These are phyloP conservation scores for Anarsia innoxiella DNA, from an alignment of 2,888 invertebrate genomes.

Conservation along the genomic window DNA sequence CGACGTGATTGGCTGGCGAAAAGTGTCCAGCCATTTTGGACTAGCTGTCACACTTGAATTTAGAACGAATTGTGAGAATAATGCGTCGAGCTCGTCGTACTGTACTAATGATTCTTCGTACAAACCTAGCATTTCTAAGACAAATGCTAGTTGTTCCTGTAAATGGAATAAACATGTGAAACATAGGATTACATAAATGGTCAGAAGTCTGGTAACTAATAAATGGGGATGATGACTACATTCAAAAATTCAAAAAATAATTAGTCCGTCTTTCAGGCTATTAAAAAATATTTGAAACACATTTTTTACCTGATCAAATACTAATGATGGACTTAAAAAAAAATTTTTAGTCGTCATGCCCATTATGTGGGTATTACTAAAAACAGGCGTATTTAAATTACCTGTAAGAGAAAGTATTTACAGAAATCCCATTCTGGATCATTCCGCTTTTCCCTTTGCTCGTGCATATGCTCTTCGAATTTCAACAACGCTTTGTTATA, in stretches of 20 bases:
- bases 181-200: no score
- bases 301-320: no score
- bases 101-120: conserved; percentile 96
- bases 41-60: conserved; percentile 93
- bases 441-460: conserved; percentile 91
- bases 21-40: conserved; percentile 88
- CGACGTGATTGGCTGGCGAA: conserved; percentile 84
- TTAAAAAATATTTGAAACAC: no score
- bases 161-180: conserved; percentile 29
- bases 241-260: no score
- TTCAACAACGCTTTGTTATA: conserved; percentile 90
- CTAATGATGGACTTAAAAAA: no score
- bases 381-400: no score
- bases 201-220: no score
- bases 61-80: conserved; percentile 96
- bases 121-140: conserved; percentile 94
- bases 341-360: no score
- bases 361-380: no score
- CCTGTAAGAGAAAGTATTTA: conserved; percentile 94
- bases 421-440: conserved; percentile 96
- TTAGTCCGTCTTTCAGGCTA: no score
- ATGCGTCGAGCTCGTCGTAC: conserved; percentile 97
- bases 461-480: conserved; percentile 93
- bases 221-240: no score
- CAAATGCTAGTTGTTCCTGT: conserved; percentile 96